Base-by-base conservation (phyloP, 1,140 invertebrate species). In the Laodelphax striatellus region DNA sequence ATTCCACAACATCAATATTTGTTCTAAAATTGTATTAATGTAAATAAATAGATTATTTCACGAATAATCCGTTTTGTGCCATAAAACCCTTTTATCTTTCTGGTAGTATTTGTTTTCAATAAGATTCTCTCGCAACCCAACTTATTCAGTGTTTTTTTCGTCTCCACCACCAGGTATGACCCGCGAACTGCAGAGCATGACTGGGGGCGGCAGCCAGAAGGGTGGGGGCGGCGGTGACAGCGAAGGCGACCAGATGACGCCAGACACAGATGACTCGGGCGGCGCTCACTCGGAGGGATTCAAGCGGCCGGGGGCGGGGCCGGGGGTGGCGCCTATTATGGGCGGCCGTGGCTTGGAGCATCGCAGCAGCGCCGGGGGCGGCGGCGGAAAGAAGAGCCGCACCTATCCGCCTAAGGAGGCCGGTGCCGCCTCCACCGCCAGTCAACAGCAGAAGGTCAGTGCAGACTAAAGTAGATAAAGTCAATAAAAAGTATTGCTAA, bases 221-320 rank as follows among this genome's bases (percentile, higher is more conserved):
- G 34, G n/a, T n/a, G n/a, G 34, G 11, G 34, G 24, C 24, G 24
- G 24, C 2, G 71, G 73, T 42, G 82, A 83, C 64, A 78, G 77
- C 61, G 81, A 83, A 62, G 34, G 24, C 24, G 70, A 80, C 8
- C 75, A 79, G 44, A 79, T 81, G 63, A 83, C 82, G 58, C 82
- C 82, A 0, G 82, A 85, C 62, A 83, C 81, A 0, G 83, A 84
- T 67, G 79, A 80, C 66, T 80, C 78, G 2, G 78, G 75, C 14
- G 78, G 75, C n/a, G 75, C 75, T 16, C 77, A 77, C 65, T 77
- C 76, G 3, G 63, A 74, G 69, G 24, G 66, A 61, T 59, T 69
- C 60, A 55, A 70, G 73, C 62, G 60, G 53, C 57, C 57, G 17
- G 60, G 38, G 17, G 55, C 52, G 57, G 17, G 16, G 21, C 10